A percentile compares a stretch with the other conserved stretches of the same genome.
Conservation (phyloP, 2,797 vertebrate genomes). For the Tamandua tetradactyla region DNA sequence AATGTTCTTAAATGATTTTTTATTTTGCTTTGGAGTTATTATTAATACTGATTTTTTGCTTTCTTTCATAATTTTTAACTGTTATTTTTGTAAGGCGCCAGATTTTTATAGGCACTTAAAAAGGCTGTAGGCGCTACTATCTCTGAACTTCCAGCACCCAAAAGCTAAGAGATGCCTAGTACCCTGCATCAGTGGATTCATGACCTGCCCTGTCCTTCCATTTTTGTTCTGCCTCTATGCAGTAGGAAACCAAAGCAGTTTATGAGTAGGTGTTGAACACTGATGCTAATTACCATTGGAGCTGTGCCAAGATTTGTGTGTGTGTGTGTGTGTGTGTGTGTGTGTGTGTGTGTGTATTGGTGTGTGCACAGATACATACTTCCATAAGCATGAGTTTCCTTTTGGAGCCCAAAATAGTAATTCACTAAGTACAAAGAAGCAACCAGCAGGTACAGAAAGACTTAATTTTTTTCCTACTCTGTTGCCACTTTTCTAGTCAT, state of each 20-base stretch:
- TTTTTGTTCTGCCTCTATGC: background rate
- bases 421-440: background rate
- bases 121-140: background rate
- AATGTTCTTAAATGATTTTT: background rate
- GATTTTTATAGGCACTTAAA: background rate
- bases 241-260: background rate
- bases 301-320: background rate
- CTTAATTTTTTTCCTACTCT: rapidly evolving
- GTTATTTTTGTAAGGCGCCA: background rate
- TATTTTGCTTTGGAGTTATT: conserved; percentile 5
- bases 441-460: background rate
- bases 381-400: background rate
- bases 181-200: background rate
- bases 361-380: background rate
- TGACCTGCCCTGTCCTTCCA: background rate
- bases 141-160: background rate
- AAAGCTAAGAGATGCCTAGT: background rate
- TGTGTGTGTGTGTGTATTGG: too few species aligned
- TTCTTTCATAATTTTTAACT: conserved; percentile 8
- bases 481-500: background rate
- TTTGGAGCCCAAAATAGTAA: background rate
- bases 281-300: background rate
- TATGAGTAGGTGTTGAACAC: background rate
- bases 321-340: too few species aligned
- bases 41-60: background rate